Percentiles rank a stretch among this genome's conserved stretches.
phyloP scores from a whole-genome alignment of 2,888 invertebrate species.

The Drosophila eohydei region DNA sequence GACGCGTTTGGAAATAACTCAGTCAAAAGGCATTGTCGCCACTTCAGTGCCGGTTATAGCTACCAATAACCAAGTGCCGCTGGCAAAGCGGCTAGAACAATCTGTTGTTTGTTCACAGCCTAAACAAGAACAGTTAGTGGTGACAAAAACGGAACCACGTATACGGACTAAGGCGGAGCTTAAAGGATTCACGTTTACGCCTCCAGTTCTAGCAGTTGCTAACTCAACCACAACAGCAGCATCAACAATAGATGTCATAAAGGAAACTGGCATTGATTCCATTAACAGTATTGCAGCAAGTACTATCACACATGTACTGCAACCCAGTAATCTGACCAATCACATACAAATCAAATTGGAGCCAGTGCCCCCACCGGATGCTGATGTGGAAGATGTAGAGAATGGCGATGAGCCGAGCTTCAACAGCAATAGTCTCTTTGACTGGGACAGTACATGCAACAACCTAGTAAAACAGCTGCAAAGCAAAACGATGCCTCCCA shows the following conservation, averaged over 20 bases:
- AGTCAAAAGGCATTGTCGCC: conserved; percentile 1
- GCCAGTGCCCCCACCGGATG: conserved; percentile 29
- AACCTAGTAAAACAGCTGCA: conserved; percentile 91
- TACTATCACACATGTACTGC: conserved; percentile 31
- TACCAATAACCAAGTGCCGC: conserved; percentile 67
- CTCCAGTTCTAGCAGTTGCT: conserved; percentile 55
- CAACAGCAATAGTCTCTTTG: conserved; percentile 53
- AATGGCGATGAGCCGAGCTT: conserved; percentile 45
- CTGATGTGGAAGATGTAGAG: conserved; percentile 49
- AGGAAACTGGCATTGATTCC: not conserved
- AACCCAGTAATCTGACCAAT: conserved; percentile 45
- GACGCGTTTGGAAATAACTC: conserved; percentile 40
- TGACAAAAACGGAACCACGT: conserved; percentile 82
- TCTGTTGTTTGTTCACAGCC: conserved; percentile 20
- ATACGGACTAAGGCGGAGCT: conserved; percentile 95
- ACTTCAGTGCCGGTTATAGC: conserved; percentile 68
- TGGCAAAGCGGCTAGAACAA: conserved; percentile 38
- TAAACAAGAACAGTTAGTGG: conserved; percentile 17
- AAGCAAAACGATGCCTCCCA: conserved; percentile 79
- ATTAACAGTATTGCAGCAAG: not conserved
- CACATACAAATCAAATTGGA: conserved; percentile 69
- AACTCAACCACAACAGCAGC: conserved; percentile 42
- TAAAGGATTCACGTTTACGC: conserved; percentile 86
- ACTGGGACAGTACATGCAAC: conserved; percentile 91
- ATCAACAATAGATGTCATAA: not conserved